Percentiles rank a stretch among this genome's conserved stretches.
Conservation (phyloP, 2,113 vertebrate genomes). For the Gasterosteus nipponicus region DNA sequence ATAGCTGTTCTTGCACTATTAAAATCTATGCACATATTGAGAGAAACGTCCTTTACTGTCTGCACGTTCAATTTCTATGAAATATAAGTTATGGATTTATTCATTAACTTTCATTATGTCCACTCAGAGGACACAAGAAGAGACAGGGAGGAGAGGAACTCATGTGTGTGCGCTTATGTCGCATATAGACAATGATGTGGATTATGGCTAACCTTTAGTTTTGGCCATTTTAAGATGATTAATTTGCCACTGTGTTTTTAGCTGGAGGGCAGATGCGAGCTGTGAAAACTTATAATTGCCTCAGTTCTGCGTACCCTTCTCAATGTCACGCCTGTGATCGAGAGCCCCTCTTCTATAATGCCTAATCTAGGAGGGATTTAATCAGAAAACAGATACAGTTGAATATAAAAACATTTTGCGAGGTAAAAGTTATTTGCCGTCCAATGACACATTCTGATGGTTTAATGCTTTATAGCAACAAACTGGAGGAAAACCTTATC, state of each 20-base stretch:
- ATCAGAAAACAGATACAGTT: slow-evolving; percentile 46
- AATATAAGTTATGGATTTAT: slow-evolving; percentile 73
- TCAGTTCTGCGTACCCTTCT: slow-evolving; percentile 63
- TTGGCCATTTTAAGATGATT: slow-evolving; percentile 77
- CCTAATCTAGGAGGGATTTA: slow-evolving; percentile 51
- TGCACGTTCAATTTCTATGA: slow-evolving; percentile 52
- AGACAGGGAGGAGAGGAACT: slow-evolving; percentile 45
- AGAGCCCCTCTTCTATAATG: slow-evolving; percentile 51
- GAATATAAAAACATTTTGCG: slow-evolving; percentile 14
- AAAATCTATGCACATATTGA: slow-evolving; percentile 50
- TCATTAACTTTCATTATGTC: slow-evolving; percentile 74
- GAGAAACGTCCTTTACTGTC: slow-evolving; percentile 58
- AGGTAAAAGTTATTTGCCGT: slow-evolving; percentile 24
- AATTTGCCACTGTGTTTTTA: slow-evolving; percentile 74
- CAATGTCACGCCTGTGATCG: slow-evolving; percentile 69
- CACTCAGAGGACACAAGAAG: slow-evolving; percentile 66
- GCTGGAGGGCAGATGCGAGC: slow-evolving; percentile 72
- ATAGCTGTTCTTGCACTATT: slow-evolving; percentile 20
- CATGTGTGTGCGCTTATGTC: slow-evolving; percentile 23
- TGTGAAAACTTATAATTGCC: slow-evolving; percentile 75
- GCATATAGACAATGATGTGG: slow-evolving; percentile 65
- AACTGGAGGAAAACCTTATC: background rate
- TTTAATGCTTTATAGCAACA: background rate
- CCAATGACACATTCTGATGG: slow-evolving; percentile 3
- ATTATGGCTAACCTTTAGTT: slow-evolving; percentile 76